Evolutionary conservation across 2,797 vertebrate genomes (phyloP), one percentile per base, ranked within the genome.

Genomic region (Sebastolobus alascanus): DNA sequence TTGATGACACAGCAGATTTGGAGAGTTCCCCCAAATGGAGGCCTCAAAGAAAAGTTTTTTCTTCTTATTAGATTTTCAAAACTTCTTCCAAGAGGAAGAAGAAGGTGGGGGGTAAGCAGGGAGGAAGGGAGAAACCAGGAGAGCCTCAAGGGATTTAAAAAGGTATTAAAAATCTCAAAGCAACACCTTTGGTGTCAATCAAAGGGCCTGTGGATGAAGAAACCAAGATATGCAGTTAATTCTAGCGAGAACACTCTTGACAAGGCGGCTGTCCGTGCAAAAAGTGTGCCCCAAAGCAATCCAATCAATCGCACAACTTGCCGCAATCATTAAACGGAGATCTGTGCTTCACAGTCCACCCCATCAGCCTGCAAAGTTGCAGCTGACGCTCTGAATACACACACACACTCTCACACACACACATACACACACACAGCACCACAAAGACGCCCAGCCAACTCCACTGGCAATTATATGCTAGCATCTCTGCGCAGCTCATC

Each of bases 111-210:
- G 58, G 76, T 60, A 60, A 59, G 72, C 56, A 50, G 71, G 64
- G 64, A 55, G 64, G 35, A 18, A 25, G 38, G 55, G 70, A 54
- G 65, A 68, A 71, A 85, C 66, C 67, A 81, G 68, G 68, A 55
- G 73, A 70, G 84, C 85, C 93, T 87, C 86, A 0, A 72, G 91
- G 92, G 93, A 86, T 83, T 84, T 83, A 59, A 60, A 79, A 80
- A 88, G 84, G 89, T 92, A 92, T 93, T 92, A 93, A 82, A 93
- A 91, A 93, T 87, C 89, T 93, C 84, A 94, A 93, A 92, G 93
- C 84, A 93, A 92, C 93, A 94, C 91, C 91, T 95, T 90, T 90
- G 89, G 91, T 92, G 95, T 93, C 92, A 92, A 94, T 95, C 93
- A 95, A 94, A 92, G 87, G 29, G 77, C 60, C 63, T 3, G 31